Base-by-base conservation (phyloP, 1,140 invertebrate genomes). In the Amphibalanus amphitrite region DNA sequence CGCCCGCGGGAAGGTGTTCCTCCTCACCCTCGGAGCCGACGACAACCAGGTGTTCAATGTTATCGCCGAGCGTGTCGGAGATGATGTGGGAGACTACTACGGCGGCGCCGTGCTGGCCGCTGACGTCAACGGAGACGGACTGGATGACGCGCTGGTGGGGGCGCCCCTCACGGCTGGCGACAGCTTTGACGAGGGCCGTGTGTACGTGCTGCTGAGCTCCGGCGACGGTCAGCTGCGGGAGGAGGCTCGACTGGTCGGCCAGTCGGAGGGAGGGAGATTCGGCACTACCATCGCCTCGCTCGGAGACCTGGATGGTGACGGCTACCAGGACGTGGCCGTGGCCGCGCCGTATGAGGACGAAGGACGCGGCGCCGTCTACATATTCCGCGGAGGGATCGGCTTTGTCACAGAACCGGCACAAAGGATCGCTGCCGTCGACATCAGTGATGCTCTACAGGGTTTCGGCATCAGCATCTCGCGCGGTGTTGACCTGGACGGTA, bases 21-120 rank as follows among this genome's bases (percentile, higher is more conserved):
- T 83, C 67, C 81, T 80, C 72, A 28, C 74, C 38, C 80, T 80
- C 73, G 70, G 75, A 1, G 71, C 72, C 6, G 26, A 28, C 0
- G 71, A 72, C 0, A 72, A 76, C 28, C 67, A 73, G n/a, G 30
- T 68, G 23, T 70, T 81, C 64, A 67, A 29, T 3, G 71, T 81
- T 8, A 76, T 75, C 70, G 77, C 76, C 28, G 72, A 74, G 69
- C 33, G 81, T 28, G 76, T 80, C 17, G 88, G 88, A 0, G 79
- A 82, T 29, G 85, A 91, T 77, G 78, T 86, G 29, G 90, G 90
- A 0, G 85, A 89, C 69, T 91, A 91, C 77, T 93, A 92, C 78
- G 91, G 91, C 8, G 83, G 87, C 0, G 81, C 84, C n/a, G 75
- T 94, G 0, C 79, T 85, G 67, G 85, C 86, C 3, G 82, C 85